Percentiles rank a stretch among this genome's conserved stretches.
These are phyloP conservation scores for Ophraella communa DNA, from an alignment of 2,888 invertebrate species.

Conservation along the genomic window DNA sequence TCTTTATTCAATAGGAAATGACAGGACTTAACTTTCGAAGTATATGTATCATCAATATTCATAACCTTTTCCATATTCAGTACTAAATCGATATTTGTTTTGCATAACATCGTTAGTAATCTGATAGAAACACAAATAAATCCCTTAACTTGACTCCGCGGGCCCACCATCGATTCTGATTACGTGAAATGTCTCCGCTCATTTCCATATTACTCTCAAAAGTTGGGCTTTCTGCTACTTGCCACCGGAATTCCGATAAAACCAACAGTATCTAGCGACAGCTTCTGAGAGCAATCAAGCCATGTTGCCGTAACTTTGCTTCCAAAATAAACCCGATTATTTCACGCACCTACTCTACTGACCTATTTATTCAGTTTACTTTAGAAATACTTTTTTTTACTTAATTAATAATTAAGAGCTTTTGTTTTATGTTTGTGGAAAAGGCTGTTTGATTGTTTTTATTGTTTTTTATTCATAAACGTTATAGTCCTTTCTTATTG, in stretches of 20 bases:
- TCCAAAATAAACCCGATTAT: not conserved
- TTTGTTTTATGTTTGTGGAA: too few relatives aligned
- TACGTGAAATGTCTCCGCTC: constrained; percentile 30
- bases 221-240: constrained; percentile 24
- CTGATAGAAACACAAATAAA: constrained; percentile 47
- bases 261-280: not conserved
- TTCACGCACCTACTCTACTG: too few relatives aligned
- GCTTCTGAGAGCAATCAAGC: not conserved
- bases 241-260: constrained; percentile 22
- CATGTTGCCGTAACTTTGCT: not conserved
- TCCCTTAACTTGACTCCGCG: constrained; percentile 40
- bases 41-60: constrained; percentile 27
- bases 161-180: constrained; percentile 35
- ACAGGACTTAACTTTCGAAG: not conserved
- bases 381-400: too few relatives aligned
- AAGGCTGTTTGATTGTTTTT: too few relatives aligned
- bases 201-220: constrained; percentile 34
- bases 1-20: not conserved
- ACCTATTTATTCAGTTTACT: too few relatives aligned
- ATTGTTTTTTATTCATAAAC: too few relatives aligned
- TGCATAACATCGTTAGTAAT: constrained; percentile 50
- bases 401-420: too few relatives aligned
- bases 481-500: too few relatives aligned
- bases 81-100: constrained; percentile 40
- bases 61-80: constrained; percentile 29